A percentile compares a stretch with the other conserved stretches of the same genome.
Conservation (phyloP, 2,888 invertebrate genomes). For the Chloromyia formosa region DNA sequence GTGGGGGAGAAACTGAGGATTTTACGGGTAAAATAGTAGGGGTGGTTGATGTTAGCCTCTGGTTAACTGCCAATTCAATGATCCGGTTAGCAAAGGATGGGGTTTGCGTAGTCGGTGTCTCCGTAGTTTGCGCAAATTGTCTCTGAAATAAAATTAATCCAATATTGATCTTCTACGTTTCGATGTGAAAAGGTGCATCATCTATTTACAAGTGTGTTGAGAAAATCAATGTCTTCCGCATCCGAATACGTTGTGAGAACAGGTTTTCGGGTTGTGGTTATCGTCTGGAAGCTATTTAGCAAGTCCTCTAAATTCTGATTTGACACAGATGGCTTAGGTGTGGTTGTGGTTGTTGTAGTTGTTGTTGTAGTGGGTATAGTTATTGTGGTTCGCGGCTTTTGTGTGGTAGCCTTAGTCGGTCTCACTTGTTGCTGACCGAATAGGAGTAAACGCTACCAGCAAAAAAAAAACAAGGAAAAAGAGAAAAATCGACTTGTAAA, state of each 20-base stretch:
- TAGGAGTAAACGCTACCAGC: constrained; percentile 49
- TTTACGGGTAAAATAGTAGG: constrained; percentile 8
- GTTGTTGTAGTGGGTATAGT: constrained; percentile 53
- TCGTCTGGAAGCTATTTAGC: constrained; percentile 48
- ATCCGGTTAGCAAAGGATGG: constrained; percentile 66
- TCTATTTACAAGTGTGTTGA: constrained; percentile 69
- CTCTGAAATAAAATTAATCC: constrained; percentile 50
- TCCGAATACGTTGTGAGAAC: constrained; percentile 66
- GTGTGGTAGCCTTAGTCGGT: constrained; percentile 47
- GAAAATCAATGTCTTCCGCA: constrained; percentile 69
- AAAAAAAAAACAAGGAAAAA: not conserved
- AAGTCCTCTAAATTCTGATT: constrained; percentile 56
- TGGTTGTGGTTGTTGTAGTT: constrained; percentile 53
- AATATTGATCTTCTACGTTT: not conserved
- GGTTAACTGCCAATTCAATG: constrained; percentile 68
- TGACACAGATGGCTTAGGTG: constrained; percentile 56
- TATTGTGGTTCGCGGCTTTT: constrained; percentile 46
- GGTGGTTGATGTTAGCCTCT: constrained; percentile 49
- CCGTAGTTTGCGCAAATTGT: constrained; percentile 52
- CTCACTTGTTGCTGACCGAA: constrained; percentile 46
- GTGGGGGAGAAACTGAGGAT: constrained; percentile 39
- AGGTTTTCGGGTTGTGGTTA: constrained; percentile 57
- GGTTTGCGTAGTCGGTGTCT: constrained; percentile 51
- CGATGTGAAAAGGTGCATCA: not conserved
- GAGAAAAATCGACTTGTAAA: not conserved